phyloP scores from a whole-genome alignment of 2,888 invertebrate genomes.

The Callyntrura sp. region DNA sequence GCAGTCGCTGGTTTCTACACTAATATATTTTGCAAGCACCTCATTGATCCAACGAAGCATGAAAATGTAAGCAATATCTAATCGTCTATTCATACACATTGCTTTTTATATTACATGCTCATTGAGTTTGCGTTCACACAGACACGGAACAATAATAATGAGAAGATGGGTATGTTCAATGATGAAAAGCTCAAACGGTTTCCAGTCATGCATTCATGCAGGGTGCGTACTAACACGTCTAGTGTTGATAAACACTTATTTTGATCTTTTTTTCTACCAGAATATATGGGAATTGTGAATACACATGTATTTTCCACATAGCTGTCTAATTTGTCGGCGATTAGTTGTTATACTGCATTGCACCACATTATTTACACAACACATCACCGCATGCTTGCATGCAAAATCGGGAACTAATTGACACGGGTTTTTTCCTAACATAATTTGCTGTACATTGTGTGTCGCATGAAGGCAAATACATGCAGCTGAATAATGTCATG shows the following conservation, averaged over 20 bases:
- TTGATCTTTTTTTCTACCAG: not conserved
- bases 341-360: constrained; percentile 40
- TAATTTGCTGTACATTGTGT: no score
- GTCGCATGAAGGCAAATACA: no score
- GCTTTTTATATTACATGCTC: not conserved
- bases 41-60: constrained; percentile 35
- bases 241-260: no score
- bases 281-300: constrained; percentile 43
- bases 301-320: constrained; percentile 16
- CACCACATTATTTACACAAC: not conserved
- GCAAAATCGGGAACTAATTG: no score
- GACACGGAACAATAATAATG: constrained; percentile 21
- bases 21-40: no score
- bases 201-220: constrained; percentile 54
- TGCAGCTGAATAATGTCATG: no score
- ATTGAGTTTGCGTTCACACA: not conserved
- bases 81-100: not conserved
- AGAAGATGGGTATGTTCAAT: constrained; percentile 46
- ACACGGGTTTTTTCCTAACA: no score
- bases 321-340: constrained; percentile 62
- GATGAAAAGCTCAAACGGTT: constrained; percentile 53
- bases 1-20: no score
- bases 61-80: not conserved
- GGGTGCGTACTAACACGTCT: no score
- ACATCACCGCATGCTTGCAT: no score